Conservation (phyloP, 2,113 vertebrate genomes). For the Tinamus guttatus region DNA sequence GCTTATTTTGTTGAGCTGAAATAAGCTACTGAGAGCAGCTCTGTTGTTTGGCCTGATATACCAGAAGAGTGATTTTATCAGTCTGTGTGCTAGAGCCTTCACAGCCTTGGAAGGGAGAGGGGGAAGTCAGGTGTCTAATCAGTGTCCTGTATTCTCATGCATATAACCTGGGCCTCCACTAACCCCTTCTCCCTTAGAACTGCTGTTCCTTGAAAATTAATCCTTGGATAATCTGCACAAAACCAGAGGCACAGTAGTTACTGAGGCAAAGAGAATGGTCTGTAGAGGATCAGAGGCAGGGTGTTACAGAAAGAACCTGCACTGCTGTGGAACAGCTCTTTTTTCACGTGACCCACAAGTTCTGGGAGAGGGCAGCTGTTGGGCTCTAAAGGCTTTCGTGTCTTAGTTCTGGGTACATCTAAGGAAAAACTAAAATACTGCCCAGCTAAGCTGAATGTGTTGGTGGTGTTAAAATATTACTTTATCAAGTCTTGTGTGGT, state of each 20-base stretch:
- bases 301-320: background rate
- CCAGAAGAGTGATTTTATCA: too few relatives aligned
- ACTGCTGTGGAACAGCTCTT: background rate
- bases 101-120: background rate
- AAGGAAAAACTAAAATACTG: background rate
- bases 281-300: background rate
- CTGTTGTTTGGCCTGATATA: background rate
- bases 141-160: background rate
- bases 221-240: background rate
- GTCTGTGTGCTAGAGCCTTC: background rate
- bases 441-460: background rate
- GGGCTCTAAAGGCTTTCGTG: background rate
- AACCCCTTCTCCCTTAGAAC: background rate
- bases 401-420: background rate
- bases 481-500: background rate
- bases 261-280: background rate
- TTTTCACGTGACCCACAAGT: background rate
- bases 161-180: background rate
- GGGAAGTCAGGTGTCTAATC: background rate
- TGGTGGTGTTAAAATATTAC: too few relatives aligned
- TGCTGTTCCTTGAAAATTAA: slow-evolving; percentile 5
- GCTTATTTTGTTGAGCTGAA: background rate
- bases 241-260: background rate
- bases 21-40: background rate
- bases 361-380: background rate